Conservation (phyloP, 2,113 vertebrate species). For the Pantherophis guttatus region DNA sequence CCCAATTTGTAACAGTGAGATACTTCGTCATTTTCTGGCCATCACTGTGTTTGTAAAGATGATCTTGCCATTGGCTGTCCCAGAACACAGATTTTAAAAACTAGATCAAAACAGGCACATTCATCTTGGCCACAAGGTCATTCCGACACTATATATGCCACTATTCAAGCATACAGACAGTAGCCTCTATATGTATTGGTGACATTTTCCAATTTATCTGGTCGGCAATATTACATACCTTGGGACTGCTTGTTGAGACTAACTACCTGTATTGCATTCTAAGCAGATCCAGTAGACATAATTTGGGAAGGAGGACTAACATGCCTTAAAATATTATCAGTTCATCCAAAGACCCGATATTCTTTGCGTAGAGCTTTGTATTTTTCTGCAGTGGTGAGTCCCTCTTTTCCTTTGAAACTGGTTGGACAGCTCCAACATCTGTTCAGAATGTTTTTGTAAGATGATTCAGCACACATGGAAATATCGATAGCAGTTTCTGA, state of each 20-base stretch:
- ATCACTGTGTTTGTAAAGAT: not conserved
- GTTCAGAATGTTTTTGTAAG: conserved; percentile 49
- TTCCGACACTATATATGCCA: not conserved
- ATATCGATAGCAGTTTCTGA: conserved; percentile 48
- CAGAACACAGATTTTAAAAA: not conserved
- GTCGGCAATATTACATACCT: not conserved
- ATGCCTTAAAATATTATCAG: conserved; percentile 80
- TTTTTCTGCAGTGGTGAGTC: conserved; percentile 57
- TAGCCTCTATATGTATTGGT: not conserved
- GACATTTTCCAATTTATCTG: not conserved
- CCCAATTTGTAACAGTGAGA: not conserved
- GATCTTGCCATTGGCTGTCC: not conserved
- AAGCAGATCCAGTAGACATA: conserved; percentile 57
- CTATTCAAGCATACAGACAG: not conserved
- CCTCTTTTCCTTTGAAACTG: conserved; percentile 41
- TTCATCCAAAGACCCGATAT: conserved; percentile 79
- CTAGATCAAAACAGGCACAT: too few relatives aligned
- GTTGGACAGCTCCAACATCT: conserved; percentile 53
- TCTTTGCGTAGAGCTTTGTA: conserved; percentile 65
- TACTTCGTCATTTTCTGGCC: not conserved
- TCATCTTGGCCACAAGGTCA: not conserved
- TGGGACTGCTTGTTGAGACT: conserved; percentile 42
- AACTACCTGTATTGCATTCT: conserved; percentile 57
- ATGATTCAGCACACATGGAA: not conserved
- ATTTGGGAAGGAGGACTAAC: conserved; percentile 53